phyloP scores from a whole-genome alignment of 1,140 invertebrate species.

The Ips nitidus region DNA sequence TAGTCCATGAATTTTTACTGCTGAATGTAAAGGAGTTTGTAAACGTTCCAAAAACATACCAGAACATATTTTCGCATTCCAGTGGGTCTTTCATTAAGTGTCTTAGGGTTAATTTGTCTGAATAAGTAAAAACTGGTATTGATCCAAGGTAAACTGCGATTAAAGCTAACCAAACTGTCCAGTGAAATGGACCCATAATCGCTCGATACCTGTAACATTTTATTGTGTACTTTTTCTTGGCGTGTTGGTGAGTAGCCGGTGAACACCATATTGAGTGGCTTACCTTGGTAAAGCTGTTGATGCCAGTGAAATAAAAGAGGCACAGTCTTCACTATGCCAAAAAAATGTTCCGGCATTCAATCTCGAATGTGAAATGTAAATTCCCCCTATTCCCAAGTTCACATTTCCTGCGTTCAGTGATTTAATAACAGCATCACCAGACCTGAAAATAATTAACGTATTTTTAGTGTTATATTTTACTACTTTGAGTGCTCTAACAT shows the following conservation, averaged over 20 bases:
- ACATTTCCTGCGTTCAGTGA: constrained; percentile 55
- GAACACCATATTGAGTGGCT: not conserved
- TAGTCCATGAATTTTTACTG: constrained; percentile 67
- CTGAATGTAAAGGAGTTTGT: constrained; percentile 75
- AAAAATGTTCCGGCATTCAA: constrained; percentile 60
- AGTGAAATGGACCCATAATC: constrained; percentile 78
- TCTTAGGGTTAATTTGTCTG: constrained; percentile 64
- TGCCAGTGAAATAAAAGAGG: constrained; percentile 69
- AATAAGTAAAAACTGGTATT: constrained; percentile 70
- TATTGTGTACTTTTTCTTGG: not conserved
- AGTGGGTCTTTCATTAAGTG: constrained; percentile 65
- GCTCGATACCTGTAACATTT: constrained; percentile 65
- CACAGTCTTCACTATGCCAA: constrained; percentile 69
- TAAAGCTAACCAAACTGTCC: constrained; percentile 72
- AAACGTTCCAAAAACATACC: constrained; percentile 80
- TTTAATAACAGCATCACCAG: constrained; percentile 59
- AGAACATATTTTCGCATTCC: constrained; percentile 74
- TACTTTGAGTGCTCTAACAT: constrained; percentile 29
- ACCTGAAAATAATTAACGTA: constrained; percentile 47
- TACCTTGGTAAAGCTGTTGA: constrained; percentile 74
- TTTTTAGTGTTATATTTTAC: not conserved
- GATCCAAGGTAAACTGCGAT: constrained; percentile 69
- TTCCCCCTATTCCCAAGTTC: constrained; percentile 67
- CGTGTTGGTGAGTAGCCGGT: not conserved
- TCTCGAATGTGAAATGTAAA: constrained; percentile 64